phyloP scores from a whole-genome alignment of 53 echinoderm and acorn worm genomes.

The Echinometra lucunter region DNA sequence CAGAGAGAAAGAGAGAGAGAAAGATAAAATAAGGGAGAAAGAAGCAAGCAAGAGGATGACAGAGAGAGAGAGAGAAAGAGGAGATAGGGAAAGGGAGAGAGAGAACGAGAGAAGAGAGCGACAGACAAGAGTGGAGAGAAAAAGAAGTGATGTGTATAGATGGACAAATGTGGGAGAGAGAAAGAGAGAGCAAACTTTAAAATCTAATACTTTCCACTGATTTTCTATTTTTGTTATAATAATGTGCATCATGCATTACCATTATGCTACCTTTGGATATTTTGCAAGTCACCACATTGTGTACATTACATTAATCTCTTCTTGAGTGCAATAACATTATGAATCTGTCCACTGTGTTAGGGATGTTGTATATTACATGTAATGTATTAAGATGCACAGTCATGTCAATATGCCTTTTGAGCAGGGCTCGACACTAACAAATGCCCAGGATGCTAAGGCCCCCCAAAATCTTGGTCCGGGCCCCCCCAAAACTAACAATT shows the following conservation, averaged over 20 bases:
- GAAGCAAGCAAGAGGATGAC: neutral
- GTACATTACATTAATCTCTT: neutral
- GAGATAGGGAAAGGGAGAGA: neutral
- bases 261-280: neutral
- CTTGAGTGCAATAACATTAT: conserved; percentile 27
- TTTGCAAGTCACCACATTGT: neutral
- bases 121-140: neutral
- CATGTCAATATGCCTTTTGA: neutral
- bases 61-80: neutral
- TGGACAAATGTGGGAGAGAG: neutral
- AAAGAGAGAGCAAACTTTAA: neutral
- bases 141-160: neutral
- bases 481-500: too few relatives aligned
- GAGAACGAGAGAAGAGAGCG: neutral
- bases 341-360: neutral
- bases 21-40: neutral
- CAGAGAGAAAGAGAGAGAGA: neutral
- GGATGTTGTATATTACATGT: neutral
- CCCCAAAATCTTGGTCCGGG: too few relatives aligned
- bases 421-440: too few relatives aligned
- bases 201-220: neutral
- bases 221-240: neutral
- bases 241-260: neutral
- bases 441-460: too few relatives aligned
- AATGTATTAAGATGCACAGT: neutral